Evolutionary conservation across 2,113 vertebrate species (phyloP), one percentile per base, ranked within the genome.

Genomic region (Capreolus pygargus): DNA sequence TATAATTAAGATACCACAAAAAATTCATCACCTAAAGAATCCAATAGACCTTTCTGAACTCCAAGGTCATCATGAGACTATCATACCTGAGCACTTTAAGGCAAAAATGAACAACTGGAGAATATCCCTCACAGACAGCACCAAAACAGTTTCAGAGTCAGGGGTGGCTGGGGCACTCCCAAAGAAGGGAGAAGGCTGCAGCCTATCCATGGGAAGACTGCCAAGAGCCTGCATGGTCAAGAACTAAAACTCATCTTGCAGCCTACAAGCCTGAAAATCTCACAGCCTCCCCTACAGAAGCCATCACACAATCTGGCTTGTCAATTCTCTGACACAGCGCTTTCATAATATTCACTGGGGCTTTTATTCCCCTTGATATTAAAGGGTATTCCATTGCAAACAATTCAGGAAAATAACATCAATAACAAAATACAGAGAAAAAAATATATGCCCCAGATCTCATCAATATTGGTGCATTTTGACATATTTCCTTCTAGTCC

Each of bases 341-440:
- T 60, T 67, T 87, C 93, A 70, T 54, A 76, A 28, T 39, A 52
- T 70, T 91, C 78, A 60, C 57, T 81, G 6, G 12, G 30, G 39
- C 13, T 4, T 47, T 52, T 23, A 36, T 58, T 58, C 3, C 1
- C 25, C 52, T 15, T 67, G 39, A 25, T 76, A 91, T 91, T 97
- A 50, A 61, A 92, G 95, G 36, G 4, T 39, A n/a, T 81, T 54
- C 76, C 11, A 89, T 36, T 95, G 39, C 14, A 92, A 89, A 93
- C 6, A 93, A 87, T 64, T 92, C 13, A 84, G 45, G 60, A 89
- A 92, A 97, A 91, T 15, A 54, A 82, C 17, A 81, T 74, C 28
- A 92, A 61, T 15, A 88, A 81, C 1, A 97, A 86, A 30, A 84
- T 54, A 92, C 7, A 36, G 70, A 55, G 67, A 3, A 60, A 64